phyloP scores from a whole-genome alignment of 2,888 invertebrate species.

The Lepidochrysops patricia region DNA sequence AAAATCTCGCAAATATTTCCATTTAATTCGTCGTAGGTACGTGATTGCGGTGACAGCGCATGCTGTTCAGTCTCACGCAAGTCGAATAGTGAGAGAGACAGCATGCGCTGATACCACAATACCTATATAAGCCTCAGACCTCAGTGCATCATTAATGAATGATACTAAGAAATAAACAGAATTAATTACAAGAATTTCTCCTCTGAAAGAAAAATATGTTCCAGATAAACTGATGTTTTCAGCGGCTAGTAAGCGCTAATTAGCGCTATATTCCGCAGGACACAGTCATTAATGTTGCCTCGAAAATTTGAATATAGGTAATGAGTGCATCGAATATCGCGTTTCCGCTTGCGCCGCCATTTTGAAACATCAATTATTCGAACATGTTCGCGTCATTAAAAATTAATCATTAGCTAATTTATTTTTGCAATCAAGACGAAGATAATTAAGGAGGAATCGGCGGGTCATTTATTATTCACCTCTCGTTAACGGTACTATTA shows the following conservation, averaged over 20 bases:
- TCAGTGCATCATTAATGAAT: too few species aligned
- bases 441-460: background rate
- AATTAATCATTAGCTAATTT: background rate
- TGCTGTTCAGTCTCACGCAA: too few species aligned
- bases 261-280: too few species aligned
- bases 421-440: background rate
- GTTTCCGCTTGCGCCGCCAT: background rate
- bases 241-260: too few species aligned
- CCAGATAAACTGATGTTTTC: too few species aligned
- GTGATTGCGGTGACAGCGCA: too few species aligned
- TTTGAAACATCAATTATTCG: slow-evolving; percentile 3
- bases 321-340: background rate
- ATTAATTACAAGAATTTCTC: background rate
- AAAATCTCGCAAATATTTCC: too few species aligned
- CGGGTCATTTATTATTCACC: background rate
- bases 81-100: too few species aligned
- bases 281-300: background rate
- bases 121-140: too few species aligned
- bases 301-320: background rate
- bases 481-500: background rate
- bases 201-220: background rate
- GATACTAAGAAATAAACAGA: too few species aligned
- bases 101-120: too few species aligned
- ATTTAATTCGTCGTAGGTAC: too few species aligned
- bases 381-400: background rate